These are phyloP conservation scores for Trematomus loennbergii DNA, from an alignment of 2,113 vertebrate species.

Conservation along the genomic window DNA sequence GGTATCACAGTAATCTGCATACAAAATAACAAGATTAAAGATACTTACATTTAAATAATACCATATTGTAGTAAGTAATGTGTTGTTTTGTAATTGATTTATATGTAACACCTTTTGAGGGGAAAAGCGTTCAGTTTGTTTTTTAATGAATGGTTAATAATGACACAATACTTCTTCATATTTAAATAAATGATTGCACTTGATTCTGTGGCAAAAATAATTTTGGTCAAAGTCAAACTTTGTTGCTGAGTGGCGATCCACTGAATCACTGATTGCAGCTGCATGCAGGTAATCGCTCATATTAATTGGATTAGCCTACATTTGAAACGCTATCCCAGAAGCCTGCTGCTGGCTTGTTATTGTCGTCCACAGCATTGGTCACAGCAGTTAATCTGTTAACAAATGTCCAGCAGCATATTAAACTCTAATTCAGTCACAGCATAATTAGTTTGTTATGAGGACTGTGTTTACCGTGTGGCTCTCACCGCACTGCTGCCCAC, in stretches of 20 bases:
- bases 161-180: not conserved
- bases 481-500: conserved; percentile 59
- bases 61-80: not conserved
- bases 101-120: not conserved
- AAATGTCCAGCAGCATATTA: conserved; percentile 56
- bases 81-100: conserved; percentile 1
- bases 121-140: not conserved
- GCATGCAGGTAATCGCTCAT: conserved; percentile 25
- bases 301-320: conserved; percentile 30
- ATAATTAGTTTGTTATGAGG: conserved; percentile 63
- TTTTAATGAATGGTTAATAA: conserved; percentile 14
- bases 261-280: conserved; percentile 6
- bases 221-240: not conserved
- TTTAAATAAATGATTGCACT: conserved; percentile 2
- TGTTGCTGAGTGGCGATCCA: not conserved
- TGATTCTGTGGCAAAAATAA: not conserved
- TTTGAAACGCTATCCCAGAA: conserved; percentile 3
- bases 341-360: conserved; percentile 14
- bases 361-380: conserved; percentile 34
- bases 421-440: conserved; percentile 42
- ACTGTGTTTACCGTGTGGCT: conserved; percentile 51
- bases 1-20: conserved; percentile 35
- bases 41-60: conserved; percentile 1
- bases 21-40: conserved; percentile 1
- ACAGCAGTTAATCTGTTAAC: conserved; percentile 45